Percentiles rank a stretch among this genome's conserved stretches.
Evolutionary conservation across 2,113 vertebrate species (phyloP).

Genomic region (Hirundichthys speculiger): DNA sequence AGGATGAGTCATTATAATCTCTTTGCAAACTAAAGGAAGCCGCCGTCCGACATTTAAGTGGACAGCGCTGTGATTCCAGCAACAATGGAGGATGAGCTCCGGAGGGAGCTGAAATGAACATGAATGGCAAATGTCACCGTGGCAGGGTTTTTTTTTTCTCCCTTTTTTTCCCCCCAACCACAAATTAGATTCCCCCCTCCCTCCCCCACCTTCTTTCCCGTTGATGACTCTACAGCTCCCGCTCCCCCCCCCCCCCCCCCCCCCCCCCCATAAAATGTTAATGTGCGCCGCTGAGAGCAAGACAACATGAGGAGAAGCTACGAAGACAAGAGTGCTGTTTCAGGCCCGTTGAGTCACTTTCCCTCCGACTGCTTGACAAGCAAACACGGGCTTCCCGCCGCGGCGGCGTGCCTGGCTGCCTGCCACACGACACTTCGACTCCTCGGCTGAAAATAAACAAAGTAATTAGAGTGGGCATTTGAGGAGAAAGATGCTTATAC

Average conservation of each 20-base stretch:
- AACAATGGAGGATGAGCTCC: conserved; percentile 44
- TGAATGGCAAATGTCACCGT: conserved; percentile 40
- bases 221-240: no score
- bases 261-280: conserved; percentile 54
- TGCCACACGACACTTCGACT: conserved; percentile 32
- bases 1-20: conserved; percentile 66
- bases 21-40: conserved; percentile 56
- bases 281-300: conserved; percentile 44
- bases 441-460: conserved; percentile 24
- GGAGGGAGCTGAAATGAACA: conserved; percentile 35
- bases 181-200: no score
- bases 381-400: conserved; percentile 64
- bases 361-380: conserved; percentile 65
- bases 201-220: no score
- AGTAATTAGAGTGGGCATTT: conserved; percentile 13
- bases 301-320: conserved; percentile 62
- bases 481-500: conserved; percentile 8
- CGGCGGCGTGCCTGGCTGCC: conserved; percentile 33
- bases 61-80: conserved; percentile 41
- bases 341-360: conserved; percentile 57
- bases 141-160: conserved; percentile 5
- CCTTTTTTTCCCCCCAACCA: no score
- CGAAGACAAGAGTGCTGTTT: conserved; percentile 60
- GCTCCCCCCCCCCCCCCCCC: neutral
- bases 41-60: conserved; percentile 52